Base-by-base conservation (phyloP, 2,113 vertebrate genomes). In the Oreochromis aureus region DNA sequence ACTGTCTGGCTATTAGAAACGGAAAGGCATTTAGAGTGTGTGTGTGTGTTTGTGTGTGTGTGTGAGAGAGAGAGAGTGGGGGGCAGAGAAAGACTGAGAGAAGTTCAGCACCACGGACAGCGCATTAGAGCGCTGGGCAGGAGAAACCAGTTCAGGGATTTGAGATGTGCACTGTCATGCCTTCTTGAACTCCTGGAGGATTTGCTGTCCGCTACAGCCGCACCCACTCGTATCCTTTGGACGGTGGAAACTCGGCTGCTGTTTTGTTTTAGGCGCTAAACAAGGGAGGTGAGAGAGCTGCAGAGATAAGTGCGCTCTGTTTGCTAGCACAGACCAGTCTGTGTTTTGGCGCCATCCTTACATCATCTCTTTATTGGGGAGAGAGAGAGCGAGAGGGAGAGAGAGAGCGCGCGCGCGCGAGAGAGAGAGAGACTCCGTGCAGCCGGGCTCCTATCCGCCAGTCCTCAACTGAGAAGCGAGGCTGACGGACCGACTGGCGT, bases 81-180 rank as follows among this genome's bases (percentile, higher is more conserved):
- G 73, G 61, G 56, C 10, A 39, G 46, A 41, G 85, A 54, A 53
- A 86, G 86, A 86, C 78, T 22, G 83, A 87, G 86, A 92, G 44
- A 93, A 94, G 87, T 95, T 95, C 90, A 94, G 95, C 91, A 90
- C 92, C 89, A 36, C 71, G 94, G 93, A 91, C 94, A 93, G 92
- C 81, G 86, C 92, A 71, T 85, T 24, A 15, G 84, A 86, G 89
- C 89, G 55, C 90, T 41, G 69, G 85, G 82, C 87, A 83, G 76
- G 63, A 80, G 46, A 82, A 41, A 87, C 66, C 92, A 86, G 39
- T 81, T 80, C 55, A 88, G 86, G 84, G 86, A 79, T 85, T 81
- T 39, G 58, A 55, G 88, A 56, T 61, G 81, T 80, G 81, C 78
- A 69, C 82, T 85, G 87, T 84, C 82, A 87, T 83, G 84, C 51